phyloP scores from a whole-genome alignment of 2,888 invertebrate genomes.

The Rosalia funebris region DNA sequence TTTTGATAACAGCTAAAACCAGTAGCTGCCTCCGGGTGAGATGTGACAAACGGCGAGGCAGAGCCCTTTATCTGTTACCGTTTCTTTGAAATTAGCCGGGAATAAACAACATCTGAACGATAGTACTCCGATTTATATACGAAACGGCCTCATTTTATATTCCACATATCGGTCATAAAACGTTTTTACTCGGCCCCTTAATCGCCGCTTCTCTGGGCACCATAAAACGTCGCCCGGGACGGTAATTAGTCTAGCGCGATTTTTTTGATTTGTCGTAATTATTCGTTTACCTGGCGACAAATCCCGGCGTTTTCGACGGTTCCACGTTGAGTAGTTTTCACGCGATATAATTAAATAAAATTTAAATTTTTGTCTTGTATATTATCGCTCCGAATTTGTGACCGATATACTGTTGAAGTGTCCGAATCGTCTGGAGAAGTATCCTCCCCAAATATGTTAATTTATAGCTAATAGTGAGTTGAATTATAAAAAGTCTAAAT shows the following conservation, averaged over 20 bases:
- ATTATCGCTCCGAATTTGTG: too few relatives aligned
- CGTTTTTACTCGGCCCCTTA: too few relatives aligned
- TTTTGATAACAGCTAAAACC: constrained; percentile 40
- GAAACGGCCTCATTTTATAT: constrained; percentile 17
- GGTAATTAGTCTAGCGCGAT: not conserved
- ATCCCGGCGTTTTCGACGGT: too few relatives aligned
- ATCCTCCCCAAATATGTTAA: too few relatives aligned
- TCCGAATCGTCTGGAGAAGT: too few relatives aligned
- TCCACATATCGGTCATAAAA: constrained; percentile 13
- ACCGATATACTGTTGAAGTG: too few relatives aligned
- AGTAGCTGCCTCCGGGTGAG: constrained; percentile 40
- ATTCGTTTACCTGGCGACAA: not conserved
- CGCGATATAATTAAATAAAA: too few relatives aligned
- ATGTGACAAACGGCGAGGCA: constrained; percentile 32
- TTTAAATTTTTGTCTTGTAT: too few relatives aligned
- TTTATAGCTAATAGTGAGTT: too few relatives aligned
- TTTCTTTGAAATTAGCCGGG: constrained; percentile 7
- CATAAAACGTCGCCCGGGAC: constrained; percentile 3
- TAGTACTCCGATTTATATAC: constrained; percentile 24
- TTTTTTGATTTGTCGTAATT: constrained; percentile 1
- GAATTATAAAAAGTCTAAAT: too few relatives aligned
- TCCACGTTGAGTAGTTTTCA: too few relatives aligned
- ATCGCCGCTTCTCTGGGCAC: too few relatives aligned
- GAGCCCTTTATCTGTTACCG: constrained; percentile 13
- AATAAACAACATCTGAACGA: not conserved